Evolutionary conservation across 2,113 vertebrate species (phyloP).

Genomic region (Motacilla tschutschensis): DNA sequence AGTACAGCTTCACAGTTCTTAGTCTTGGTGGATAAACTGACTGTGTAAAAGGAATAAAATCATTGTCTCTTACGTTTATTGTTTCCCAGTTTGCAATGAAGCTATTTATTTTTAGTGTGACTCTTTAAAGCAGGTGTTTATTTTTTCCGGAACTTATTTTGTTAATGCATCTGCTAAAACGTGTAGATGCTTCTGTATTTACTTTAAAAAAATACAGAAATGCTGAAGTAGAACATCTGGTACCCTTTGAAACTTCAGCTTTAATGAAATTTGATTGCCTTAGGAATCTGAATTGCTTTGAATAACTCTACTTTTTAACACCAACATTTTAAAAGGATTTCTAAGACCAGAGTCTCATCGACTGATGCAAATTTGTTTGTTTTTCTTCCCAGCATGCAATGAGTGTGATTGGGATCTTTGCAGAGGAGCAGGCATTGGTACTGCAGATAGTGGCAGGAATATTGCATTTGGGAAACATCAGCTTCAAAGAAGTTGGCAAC

Average conservation of each 20-base stretch:
- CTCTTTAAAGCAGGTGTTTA: background rate
- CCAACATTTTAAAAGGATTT: background rate
- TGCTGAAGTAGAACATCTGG: background rate
- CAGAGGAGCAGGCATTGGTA: constrained; percentile 84
- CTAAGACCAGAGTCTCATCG: background rate
- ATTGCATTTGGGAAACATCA: constrained; percentile 94
- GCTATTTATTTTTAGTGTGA: background rate
- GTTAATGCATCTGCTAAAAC: background rate
- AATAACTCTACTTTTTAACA: background rate
- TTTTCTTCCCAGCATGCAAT: constrained; percentile 86
- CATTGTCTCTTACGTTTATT: background rate
- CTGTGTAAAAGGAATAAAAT: background rate
- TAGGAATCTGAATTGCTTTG: background rate
- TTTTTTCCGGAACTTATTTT: background rate
- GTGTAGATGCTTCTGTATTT: background rate
- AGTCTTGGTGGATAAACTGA: background rate
- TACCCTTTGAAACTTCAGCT: background rate
- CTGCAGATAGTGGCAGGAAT: constrained; percentile 94
- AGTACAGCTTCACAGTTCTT: background rate
- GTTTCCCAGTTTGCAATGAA: background rate
- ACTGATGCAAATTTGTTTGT: background rate
- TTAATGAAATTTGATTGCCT: background rate
- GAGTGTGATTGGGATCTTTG: constrained; percentile 92
- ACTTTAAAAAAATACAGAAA: background rate
- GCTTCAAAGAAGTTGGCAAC: constrained; percentile 93